Percentiles rank a stretch among this genome's conserved stretches.
phyloP scores from a whole-genome alignment of 1,140 invertebrate species.

The Formica selysi region DNA sequence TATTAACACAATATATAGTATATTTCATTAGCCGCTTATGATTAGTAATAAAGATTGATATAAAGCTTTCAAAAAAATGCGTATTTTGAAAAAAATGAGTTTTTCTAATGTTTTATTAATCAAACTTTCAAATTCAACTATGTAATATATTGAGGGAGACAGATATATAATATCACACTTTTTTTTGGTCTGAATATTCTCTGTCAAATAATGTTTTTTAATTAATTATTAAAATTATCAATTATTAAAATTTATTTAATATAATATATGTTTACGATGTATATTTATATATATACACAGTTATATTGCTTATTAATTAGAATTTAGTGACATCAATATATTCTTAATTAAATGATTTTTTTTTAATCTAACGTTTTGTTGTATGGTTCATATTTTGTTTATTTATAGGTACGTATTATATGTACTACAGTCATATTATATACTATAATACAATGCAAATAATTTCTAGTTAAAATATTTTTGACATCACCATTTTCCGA shows the following conservation, averaged over 20 bases:
- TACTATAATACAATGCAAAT: background rate
- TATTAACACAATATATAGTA: slow-evolving; percentile 1
- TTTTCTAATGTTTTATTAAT: background rate
- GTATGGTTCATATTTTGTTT: background rate
- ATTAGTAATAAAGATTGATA: background rate
- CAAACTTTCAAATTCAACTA: background rate
- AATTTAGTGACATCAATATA: slow-evolving; percentile 27
- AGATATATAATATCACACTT: background rate
- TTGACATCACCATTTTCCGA: slow-evolving; percentile 41
- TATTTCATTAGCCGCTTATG: background rate
- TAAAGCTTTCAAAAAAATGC: background rate
- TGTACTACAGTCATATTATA: background rate
- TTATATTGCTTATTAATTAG: background rate
- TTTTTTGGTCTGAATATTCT: background rate
- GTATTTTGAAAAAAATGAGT: background rate
- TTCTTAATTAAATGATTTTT: background rate
- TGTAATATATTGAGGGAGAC: background rate
- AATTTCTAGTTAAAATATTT: slow-evolving; percentile 21
- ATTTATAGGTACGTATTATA: background rate
- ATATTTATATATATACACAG: background rate
- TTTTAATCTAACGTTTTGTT: slow-evolving; percentile 1
- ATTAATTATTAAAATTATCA: too few relatives aligned
- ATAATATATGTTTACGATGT: background rate
- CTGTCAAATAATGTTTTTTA: background rate
- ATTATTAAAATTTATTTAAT: background rate